Evolutionary conservation across 2,888 invertebrate genomes (phyloP).

Genomic region (Pheosia gnoma): DNA sequence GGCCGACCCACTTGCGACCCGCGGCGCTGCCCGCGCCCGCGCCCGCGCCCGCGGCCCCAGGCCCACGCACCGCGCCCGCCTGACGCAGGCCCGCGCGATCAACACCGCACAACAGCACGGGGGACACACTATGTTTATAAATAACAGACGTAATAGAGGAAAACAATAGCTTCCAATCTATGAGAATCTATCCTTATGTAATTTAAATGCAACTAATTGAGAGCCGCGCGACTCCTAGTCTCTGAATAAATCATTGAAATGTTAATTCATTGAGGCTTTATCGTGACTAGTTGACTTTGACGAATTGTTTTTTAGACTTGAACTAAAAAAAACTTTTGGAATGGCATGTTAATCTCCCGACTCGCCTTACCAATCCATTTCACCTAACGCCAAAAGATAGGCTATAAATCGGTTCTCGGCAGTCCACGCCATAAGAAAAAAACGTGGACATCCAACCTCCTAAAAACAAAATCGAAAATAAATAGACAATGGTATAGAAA

Average conservation of each 20-base stretch:
- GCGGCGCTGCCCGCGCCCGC: constrained; percentile 18
- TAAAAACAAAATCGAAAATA: neutral
- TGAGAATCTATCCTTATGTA: neutral
- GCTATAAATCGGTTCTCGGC: neutral
- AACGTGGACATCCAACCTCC: neutral
- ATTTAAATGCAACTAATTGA: neutral
- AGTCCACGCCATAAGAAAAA: neutral
- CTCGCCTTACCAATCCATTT: neutral
- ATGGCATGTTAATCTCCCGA: neutral
- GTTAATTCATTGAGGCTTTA: neutral
- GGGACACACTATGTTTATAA: neutral
- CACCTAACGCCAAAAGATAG: neutral
- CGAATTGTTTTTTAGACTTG: neutral
- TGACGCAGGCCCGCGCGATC: neutral
- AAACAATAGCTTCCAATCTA: neutral
- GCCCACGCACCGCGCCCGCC: constrained; percentile 2
- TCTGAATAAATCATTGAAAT: neutral
- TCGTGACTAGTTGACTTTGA: neutral
- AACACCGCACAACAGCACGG: neutral
- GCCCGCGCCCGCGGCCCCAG: constrained; percentile 13
- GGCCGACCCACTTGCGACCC: constrained; percentile 53
- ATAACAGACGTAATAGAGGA: neutral
- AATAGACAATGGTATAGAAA: neutral
- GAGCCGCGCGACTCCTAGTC: neutral
- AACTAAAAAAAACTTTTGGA: neutral